These are phyloP conservation scores for Tapirus terrestris DNA, from an alignment of 2,113 vertebrate genomes.

Conservation along the genomic window DNA sequence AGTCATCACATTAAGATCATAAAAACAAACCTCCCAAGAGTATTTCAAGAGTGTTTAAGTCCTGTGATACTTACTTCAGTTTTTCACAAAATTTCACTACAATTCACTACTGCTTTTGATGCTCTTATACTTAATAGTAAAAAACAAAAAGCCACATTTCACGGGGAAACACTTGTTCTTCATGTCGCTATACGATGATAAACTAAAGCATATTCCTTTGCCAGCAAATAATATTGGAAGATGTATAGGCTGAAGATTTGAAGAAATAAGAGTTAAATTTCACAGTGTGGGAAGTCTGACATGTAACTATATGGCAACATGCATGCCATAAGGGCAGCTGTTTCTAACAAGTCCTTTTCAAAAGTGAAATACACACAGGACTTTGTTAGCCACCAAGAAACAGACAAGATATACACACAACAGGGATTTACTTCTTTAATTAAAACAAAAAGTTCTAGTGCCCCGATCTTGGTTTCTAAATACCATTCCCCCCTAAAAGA, in stretches of 20 bases:
- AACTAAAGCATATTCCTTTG: background rate
- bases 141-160: background rate
- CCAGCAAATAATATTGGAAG: background rate
- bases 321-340: background rate
- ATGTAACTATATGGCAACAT: background rate
- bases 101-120: background rate
- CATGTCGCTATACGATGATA: background rate
- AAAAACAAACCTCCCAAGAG: background rate
- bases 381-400: background rate
- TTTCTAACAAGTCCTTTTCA: background rate
- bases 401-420: background rate
- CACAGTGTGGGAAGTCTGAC: background rate
- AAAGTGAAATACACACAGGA: background rate
- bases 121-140: background rate
- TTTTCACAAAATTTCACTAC: background rate
- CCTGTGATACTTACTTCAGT: background rate
- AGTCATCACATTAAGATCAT: background rate
- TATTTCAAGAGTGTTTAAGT: background rate
- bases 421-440: background rate
- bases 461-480: background rate
- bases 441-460: background rate
- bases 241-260: background rate
- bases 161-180: background rate
- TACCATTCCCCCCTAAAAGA: background rate
- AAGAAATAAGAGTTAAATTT: background rate